Evolutionary conservation across 2,797 vertebrate species (phyloP), one percentile per base, ranked within the genome.

Genomic region (Eupleurogrammus muticus): DNA sequence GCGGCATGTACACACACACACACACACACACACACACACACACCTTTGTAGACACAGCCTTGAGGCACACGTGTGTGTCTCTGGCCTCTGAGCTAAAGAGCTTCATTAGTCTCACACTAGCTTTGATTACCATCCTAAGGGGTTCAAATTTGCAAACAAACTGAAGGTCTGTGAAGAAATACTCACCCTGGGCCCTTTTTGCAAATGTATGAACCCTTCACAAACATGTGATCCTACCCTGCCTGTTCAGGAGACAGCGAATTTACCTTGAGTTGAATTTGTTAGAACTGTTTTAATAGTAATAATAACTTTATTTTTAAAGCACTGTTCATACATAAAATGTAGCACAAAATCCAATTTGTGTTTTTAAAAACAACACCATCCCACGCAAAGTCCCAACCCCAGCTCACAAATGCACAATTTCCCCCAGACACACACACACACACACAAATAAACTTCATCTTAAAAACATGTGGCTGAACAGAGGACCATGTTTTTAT

Each of bases 101-200:
- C 90, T 85, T 92, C 90, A 90, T 94, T 94, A 92, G 83, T 77
- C 70, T 82, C 75, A 80, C 83, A 75, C 63, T 86, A 65, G 72
- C 87, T 92, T 89, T 92, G 79, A 93, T 92, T 87, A 87, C 85
- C 76, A 84, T 87, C 89, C 87, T 91, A 85, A 10, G 54, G 85
- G 87, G 89, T 91, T 74, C 92, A 91, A 87, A 92, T 93, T 92
- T 92, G 77, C 82, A 86, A 79, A 86, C 76, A 83, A 75, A 64
- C 71, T 89, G 67, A 84, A 88, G 74, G 86, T 78, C 54, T 73
- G 35, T 66, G 70, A 82, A 85, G 56, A 58, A 68, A 65, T 38
- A 35, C 49, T 73, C 67, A 70, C 69, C 69, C 20, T 5, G 35
- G 62, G 71, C 82, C 66, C 46, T 62, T n/a, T 67, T 57, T 73